A percentile compares a stretch with the other conserved stretches of the same genome.
Conservation (phyloP, 1,140 invertebrate genomes). For the Stratiolaelaps scimitus region DNA sequence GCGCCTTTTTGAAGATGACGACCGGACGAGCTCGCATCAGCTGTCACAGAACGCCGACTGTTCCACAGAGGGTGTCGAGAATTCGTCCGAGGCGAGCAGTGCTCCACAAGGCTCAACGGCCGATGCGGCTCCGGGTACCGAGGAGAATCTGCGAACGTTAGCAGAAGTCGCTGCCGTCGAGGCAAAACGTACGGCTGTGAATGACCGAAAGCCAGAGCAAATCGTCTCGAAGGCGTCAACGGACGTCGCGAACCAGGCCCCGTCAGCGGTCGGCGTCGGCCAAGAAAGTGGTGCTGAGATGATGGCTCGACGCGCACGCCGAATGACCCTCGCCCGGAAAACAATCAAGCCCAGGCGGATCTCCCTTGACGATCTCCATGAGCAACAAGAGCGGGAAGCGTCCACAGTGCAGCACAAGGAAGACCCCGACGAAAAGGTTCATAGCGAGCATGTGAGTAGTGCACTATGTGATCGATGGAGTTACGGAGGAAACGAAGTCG, state of each 20-base stretch:
- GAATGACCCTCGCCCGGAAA: slow-evolving; percentile 12
- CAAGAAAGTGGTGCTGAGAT: not conserved
- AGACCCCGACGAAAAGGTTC: too few relatives aligned
- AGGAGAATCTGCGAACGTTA: too few relatives aligned
- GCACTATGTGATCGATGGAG: too few relatives aligned
- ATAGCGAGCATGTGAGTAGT: too few relatives aligned
- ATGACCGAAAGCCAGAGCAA: not conserved
- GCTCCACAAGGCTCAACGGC: not conserved
- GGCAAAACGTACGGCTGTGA: too few relatives aligned
- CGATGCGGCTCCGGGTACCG: too few relatives aligned
- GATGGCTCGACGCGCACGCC: not conserved
- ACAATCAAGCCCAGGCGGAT: slow-evolving; percentile 14
- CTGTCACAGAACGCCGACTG: too few relatives aligned
- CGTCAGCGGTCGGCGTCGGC: not conserved
- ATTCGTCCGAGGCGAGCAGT: not conserved
- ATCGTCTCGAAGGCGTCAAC: not conserved
- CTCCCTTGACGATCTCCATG: not conserved
- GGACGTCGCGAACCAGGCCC: not conserved
- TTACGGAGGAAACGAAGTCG: too few relatives aligned
- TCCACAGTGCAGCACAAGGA: too few relatives aligned
- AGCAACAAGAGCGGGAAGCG: not conserved
- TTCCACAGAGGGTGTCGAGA: too few relatives aligned
- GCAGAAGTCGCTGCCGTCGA: too few relatives aligned
- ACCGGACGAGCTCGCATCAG: not conserved
- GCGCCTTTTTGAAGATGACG: slow-evolving; percentile 5